Base-by-base conservation (phyloP, 1,140 invertebrate species). In the Pseudomyrmex dendroicus region DNA sequence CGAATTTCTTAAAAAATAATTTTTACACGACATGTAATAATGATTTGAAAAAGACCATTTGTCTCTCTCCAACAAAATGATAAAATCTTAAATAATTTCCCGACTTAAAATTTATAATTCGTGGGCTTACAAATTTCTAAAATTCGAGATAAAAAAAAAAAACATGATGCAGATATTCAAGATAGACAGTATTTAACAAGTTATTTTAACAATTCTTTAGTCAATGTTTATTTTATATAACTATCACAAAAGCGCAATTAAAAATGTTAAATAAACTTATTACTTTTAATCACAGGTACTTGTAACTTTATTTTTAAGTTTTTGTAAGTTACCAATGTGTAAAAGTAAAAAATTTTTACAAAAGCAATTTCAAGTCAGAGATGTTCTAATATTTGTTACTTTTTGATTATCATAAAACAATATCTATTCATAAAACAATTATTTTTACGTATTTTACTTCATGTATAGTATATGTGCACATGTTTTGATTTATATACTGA, bases 331-430 rank as follows among this genome's bases (percentile, higher is more conserved):
- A 35, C 54, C 50, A 52, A 50, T 46, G 15, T 64, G 10, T 13
- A 15, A 0, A 35, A 35, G 35, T 20, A 50, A 44, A 54, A 54
- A 0, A 77, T 80, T 59, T 25, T 56, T n/a, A n/a, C 35, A 35
- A 35, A 35, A 63, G 90, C 91, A 86, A 88, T 64, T 91, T 92
- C 66, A 80, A 87, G 91, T 66, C 74, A 89, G 84, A 96, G 89
- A 94, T 95, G 35, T 35, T 90, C 88, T 9, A 61, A 9, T 70
- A 91, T 92, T 67, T 91, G 93, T 17, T 91, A 90, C 61, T 78
- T 91, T 64, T 90, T 88, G 52, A 91, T 84, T 56, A 35, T 35
- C n/a, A n/a, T n/a, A n/a, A n/a, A n/a, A n/a, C n/a, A n/a, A 7
- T 0, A 35, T 35, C 35, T 35, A 35, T 7, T 35, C 35, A 7